Percentiles rank a stretch among this genome's conserved stretches.
These are phyloP conservation scores for Euzophera pinguis DNA, from an alignment of 2,888 invertebrate species.

Conservation along the genomic window DNA sequence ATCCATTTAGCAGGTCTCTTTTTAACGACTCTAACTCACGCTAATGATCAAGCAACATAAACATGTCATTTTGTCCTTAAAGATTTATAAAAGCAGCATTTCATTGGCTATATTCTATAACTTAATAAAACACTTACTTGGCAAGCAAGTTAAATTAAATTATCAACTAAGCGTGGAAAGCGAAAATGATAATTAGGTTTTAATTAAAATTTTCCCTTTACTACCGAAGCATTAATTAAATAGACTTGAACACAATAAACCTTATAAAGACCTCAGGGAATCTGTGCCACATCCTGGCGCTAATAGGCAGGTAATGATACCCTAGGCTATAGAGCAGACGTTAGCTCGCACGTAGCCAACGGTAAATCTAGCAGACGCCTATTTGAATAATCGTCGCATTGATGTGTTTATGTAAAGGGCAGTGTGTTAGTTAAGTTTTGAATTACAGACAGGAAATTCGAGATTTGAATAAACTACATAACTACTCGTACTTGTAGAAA, in stretches of 20 bases:
- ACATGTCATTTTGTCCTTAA: no score
- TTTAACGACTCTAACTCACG: no score
- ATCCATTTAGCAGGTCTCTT: no score
- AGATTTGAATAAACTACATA: neutral
- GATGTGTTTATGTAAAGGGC: slow-evolving; percentile 22
- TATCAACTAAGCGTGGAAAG: neutral
- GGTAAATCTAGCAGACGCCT: slow-evolving; percentile 37
- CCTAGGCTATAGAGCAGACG: slow-evolving; percentile 53
- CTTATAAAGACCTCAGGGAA: slow-evolving; percentile 28
- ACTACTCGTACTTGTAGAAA: neutral
- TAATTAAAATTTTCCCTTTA: neutral
- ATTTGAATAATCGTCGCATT: slow-evolving; percentile 65
- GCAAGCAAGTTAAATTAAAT: neutral
- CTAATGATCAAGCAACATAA: no score
- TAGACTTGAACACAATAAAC: neutral
- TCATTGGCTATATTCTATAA: no score
- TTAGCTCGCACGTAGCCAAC: slow-evolving; percentile 58
- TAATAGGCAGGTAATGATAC: slow-evolving; percentile 60
- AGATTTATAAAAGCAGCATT: no score
- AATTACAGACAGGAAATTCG: slow-evolving; percentile 6
- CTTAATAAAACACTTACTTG: neutral
- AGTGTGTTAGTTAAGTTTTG: slow-evolving; percentile 2
- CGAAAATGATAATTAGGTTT: neutral
- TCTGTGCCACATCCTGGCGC: slow-evolving; percentile 62
- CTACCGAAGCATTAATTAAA: slow-evolving; percentile 1